These are phyloP conservation scores for Camelus bactrianus DNA, from an alignment of 2,113 vertebrate species.

Conservation along the genomic window DNA sequence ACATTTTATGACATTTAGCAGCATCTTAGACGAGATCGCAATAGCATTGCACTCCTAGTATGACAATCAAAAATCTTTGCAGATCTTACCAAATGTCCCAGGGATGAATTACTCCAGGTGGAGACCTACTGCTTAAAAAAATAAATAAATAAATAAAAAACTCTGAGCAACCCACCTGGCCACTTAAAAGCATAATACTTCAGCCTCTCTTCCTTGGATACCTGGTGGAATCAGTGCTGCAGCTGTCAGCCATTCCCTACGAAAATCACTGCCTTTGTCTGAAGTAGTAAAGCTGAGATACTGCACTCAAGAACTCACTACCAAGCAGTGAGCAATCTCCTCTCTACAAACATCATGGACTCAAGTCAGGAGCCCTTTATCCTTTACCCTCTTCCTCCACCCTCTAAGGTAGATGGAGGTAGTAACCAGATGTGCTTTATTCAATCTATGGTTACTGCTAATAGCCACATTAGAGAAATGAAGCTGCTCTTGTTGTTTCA, in stretches of 20 bases:
- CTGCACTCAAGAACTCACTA: neutral
- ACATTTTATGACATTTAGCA: neutral
- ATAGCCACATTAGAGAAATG: neutral
- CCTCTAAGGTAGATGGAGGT: neutral
- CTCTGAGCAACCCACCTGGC: neutral
- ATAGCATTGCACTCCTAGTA: rapidly evolving
- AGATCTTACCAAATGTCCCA: neutral
- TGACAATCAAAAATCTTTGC: neutral
- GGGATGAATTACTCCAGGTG: neutral
- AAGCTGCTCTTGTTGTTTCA: neutral
- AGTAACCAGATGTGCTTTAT: neutral
- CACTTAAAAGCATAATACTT: neutral
- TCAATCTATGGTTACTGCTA: neutral
- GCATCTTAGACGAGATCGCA: neutral
- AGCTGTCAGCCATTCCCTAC: neutral
- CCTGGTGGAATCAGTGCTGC: neutral
- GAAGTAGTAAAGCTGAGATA: neutral
- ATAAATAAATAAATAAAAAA: neutral
- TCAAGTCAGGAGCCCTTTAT: neutral
- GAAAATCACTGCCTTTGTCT: neutral
- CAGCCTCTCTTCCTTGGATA: neutral
- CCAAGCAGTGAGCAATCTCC: neutral
- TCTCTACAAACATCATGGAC: neutral
- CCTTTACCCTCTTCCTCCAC: neutral
- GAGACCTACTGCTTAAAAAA: neutral